Evolutionary conservation across 2,888 invertebrate genomes (phyloP).

Genomic region (Ormyrus pomaceus): DNA sequence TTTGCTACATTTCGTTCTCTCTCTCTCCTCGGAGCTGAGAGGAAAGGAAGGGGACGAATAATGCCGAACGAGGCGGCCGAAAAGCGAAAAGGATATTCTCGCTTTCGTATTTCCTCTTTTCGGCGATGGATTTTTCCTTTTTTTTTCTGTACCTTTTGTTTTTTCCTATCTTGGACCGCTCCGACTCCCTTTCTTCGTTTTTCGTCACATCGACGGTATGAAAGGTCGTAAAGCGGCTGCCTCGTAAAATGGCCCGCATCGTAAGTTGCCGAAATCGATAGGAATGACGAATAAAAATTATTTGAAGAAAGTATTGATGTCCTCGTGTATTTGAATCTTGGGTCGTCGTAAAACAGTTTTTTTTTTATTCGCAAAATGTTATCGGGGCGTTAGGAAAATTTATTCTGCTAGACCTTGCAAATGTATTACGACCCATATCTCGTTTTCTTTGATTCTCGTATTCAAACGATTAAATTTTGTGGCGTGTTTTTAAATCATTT

Average conservation of each 20-base stretch:
- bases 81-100: conserved; percentile 24
- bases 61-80: conserved; percentile 4
- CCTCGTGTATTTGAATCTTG: conserved; percentile 40
- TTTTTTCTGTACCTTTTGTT: not conserved
- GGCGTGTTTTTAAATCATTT: no score
- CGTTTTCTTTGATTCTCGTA: no score
- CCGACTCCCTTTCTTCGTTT: conserved; percentile 22
- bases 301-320: conserved; percentile 42
- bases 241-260: conserved; percentile 34
- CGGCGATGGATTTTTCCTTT: not conserved
- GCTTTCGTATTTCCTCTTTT: conserved; percentile 14
- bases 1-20: not conserved
- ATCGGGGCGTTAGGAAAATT: no score
- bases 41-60: conserved; percentile 21
- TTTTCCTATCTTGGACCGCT: conserved; percentile 1
- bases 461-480: no score
- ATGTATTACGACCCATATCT: no score
- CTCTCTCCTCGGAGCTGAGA: not conserved
- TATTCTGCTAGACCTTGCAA: no score
- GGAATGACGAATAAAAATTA: conserved; percentile 44
- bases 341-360: conserved; percentile 26
- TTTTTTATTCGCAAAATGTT: not conserved
- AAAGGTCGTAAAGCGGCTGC: conserved; percentile 36
- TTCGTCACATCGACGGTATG: conserved; percentile 14
- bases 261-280: conserved; percentile 29